Base-by-base conservation (phyloP, 2,888 invertebrate genomes). In the Lasioglossum morio region DNA sequence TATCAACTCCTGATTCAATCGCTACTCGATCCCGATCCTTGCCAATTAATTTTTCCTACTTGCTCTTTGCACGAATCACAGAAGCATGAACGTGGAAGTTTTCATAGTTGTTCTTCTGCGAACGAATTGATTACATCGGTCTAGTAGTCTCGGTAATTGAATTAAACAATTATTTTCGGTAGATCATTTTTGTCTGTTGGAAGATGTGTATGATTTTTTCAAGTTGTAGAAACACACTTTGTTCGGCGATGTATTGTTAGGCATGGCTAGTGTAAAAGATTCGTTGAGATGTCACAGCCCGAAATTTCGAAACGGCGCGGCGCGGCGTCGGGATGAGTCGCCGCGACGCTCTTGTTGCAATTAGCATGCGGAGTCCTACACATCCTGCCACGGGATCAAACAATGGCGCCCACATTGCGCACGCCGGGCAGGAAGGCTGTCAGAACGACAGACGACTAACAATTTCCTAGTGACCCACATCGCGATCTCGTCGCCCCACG, bases 391-490 rank as follows among this genome's bases (percentile, higher is more conserved):
- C 76, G 86, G 79, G 86, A 87, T 90, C 85, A 82, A 74, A 88
- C 87, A 89, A 89, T 85, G 81, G 85, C 90, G 87, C 90, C 87
- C 88, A 88, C 90, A 75, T 63, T n/a, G 85, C 57, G 77, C 81
- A 81, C 86, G 79, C 88, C 85, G 80, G 79, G 86, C 87, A 87
- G 88, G 90, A 86, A 87, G 89, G 82, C 87, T 79, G 88, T 89
- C 89, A 90, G 90, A 86, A 89, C 90, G 90, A 87, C 91, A 79
- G 91, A 92, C 94, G 92, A 92, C 91, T 90, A 92, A 92, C 92
- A 92, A 93, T 94, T 94, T 94, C 94, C 94, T 93, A 93, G 93
- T 94, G 94, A 94, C 94, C 94, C 90, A 94, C 93, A 90, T 89
- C 85, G 88, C 77, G 85, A 80, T 85, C 83, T 84, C 86, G 85